A percentile compares a stretch with the other conserved stretches of the same genome.
These are phyloP conservation scores for Pachyramphus minor DNA, from an alignment of 2,113 vertebrate genomes.

Conservation along the genomic window DNA sequence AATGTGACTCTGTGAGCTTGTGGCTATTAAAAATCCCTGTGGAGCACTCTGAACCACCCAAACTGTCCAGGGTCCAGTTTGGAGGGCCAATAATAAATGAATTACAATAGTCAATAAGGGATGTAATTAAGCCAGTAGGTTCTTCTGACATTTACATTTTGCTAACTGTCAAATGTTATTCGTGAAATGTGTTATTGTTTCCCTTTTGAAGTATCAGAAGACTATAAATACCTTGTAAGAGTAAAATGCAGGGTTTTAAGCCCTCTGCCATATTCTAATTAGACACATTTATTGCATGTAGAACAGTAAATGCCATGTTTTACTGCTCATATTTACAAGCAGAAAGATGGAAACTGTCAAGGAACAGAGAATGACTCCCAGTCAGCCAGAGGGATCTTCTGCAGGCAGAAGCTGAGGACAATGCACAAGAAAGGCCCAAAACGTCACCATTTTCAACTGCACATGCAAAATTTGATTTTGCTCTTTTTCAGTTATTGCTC, in stretches of 20 bases:
- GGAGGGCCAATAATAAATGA: conserved; percentile 34
- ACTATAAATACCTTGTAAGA: background rate
- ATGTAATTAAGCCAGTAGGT: conserved; percentile 9
- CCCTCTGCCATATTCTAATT: background rate
- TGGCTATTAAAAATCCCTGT: background rate
- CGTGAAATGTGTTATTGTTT: conserved; percentile 10
- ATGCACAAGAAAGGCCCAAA: background rate
- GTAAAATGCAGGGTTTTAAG: background rate
- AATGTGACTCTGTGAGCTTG: background rate
- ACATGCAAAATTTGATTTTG: background rate
- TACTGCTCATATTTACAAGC: background rate
- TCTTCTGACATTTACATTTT: conserved; percentile 39
- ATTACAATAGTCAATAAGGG: conserved; percentile 13
- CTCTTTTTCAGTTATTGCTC: background rate
- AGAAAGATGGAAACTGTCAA: background rate
- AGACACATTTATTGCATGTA: background rate
- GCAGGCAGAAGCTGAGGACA: background rate
- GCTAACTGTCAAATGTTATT: background rate
- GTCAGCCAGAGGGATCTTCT: background rate
- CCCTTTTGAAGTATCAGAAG: background rate
- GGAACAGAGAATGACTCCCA: background rate
- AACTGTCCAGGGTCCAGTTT: background rate
- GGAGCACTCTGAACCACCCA: background rate
- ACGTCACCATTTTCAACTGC: background rate
- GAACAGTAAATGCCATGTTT: background rate